phyloP scores from a whole-genome alignment of 2,797 vertebrate genomes.

The Arctocebus calabarensis region DNA sequence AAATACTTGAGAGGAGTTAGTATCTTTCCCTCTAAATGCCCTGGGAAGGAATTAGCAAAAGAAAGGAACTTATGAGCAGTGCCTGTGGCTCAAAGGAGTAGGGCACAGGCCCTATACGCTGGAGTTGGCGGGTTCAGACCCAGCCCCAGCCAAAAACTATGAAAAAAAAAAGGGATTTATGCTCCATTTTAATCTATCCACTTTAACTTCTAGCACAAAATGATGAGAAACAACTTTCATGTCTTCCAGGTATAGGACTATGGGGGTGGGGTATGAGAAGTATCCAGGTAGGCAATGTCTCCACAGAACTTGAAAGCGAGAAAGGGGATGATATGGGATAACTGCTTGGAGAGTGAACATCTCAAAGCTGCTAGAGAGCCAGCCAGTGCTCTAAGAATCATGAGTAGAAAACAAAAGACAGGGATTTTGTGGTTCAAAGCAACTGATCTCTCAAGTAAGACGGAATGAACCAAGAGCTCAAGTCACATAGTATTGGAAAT shows the following conservation, averaged over 20 bases:
- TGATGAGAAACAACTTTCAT: neutral
- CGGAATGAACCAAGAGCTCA: neutral
- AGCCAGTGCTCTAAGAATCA: constrained; percentile 1
- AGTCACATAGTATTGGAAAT: neutral
- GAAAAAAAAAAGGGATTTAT: neutral
- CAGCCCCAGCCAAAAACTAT: too few species aligned
- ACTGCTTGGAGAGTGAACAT: neutral
- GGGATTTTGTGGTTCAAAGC: constrained; percentile 8
- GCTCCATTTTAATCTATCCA: neutral
- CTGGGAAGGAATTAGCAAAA: neutral
- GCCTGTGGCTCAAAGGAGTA: too few species aligned
- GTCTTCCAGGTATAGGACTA: neutral
- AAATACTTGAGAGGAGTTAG: neutral
- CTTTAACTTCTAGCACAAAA: constrained; percentile 13
- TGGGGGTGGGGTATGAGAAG: too few species aligned
- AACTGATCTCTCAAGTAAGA: neutral
- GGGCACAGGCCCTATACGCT: too few species aligned
- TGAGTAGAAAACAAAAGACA: neutral
- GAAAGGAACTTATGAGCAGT: neutral
- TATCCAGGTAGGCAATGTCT: neutral
- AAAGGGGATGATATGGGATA: neutral
- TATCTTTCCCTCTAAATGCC: constrained; percentile 27
- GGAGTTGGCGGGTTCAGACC: too few species aligned
- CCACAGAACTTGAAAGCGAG: neutral
- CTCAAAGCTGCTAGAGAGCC: constrained; percentile 15